Evolutionary conservation across 2,888 invertebrate species (phyloP), one percentile per base, ranked within the genome.

Genomic region (Drosophila aldrichi): DNA sequence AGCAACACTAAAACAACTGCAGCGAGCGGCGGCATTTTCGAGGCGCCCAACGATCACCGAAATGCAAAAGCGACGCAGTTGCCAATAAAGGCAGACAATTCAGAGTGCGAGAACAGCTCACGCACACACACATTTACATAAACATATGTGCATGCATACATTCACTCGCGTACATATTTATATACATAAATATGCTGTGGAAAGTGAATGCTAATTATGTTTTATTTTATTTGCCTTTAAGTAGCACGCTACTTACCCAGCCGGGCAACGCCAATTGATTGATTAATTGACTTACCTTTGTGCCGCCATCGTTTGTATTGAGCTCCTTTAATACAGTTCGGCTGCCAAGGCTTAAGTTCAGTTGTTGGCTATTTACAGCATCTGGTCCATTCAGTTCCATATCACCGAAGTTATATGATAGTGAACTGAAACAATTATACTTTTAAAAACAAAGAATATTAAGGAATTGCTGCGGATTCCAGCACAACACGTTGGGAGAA

Each of bases 301-400:
- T 25, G 66, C 72, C 80, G 63, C 68, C 77, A 51, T 89, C 90
- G 65, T 90, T 90, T 61, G 74, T 70, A 72, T 90, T 80, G 20
- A 90, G 64, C 62, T 91, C 91, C 70, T 89, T 91, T 8, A 86
- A 67, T 59, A 89, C 79, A 59, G 74, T 65, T 57, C 86, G 89
- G 54, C 46, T 81, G 46, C 72, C 48, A 8, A 62, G 54, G 43
- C 62, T 70, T 9, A 38, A 14, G 22, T 68, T 79, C 29, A 51
- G n/a, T 40, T 69, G 68, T 1, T 32, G 54, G 38, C 52, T n/a
- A 16, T 79, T 70, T 16, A 57, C n/a, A 43, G 43, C 16, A 16
- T 64, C 60, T 18, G 46, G 20, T 32, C 54, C 48, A 49, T 71
- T 68, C 25, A 61, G 67, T 38, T 83, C 83, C 83, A 83, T 83